phyloP scores from a whole-genome alignment of 1,140 invertebrate species.

The Onthophagus taurus region DNA sequence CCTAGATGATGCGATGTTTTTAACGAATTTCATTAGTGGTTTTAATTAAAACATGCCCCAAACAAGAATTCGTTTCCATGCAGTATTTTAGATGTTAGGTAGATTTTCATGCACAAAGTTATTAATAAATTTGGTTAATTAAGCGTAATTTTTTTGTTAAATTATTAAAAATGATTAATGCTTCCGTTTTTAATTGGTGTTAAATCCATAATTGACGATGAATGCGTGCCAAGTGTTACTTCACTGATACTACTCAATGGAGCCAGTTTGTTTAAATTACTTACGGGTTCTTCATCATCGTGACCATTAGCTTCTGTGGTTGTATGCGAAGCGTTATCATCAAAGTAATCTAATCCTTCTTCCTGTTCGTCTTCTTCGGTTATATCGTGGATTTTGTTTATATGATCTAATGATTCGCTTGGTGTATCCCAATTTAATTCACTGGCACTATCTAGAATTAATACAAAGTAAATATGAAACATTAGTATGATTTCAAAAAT shows the following conservation, averaged over 20 bases:
- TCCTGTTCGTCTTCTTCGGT: conserved; percentile 43
- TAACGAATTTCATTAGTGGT: too few species aligned
- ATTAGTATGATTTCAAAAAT: not conserved
- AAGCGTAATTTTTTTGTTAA: too few species aligned
- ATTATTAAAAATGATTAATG: too few species aligned
- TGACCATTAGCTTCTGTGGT: conserved; percentile 11
- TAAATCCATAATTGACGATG: too few species aligned
- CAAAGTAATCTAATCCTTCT: conserved; percentile 38
- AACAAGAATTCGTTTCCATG: too few species aligned
- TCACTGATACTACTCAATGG: conserved; percentile 37
- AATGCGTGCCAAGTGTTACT: conserved; percentile 25
- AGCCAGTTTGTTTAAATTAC: conserved; percentile 30
- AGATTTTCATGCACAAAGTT: too few species aligned
- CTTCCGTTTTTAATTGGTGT: too few species aligned
- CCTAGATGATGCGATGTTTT: too few species aligned
- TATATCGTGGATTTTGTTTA: conserved; percentile 44
- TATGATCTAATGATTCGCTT: conserved; percentile 39
- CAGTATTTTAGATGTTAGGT: too few species aligned
- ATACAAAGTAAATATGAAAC: conserved; percentile 1
- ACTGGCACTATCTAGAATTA: conserved; percentile 27
- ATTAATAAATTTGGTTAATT: too few species aligned
- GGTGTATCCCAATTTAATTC: conserved; percentile 43
- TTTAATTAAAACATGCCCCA: too few species aligned
- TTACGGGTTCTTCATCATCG: conserved; percentile 30
- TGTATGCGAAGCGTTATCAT: conserved; percentile 4